Conservation (phyloP, 2,888 invertebrate species). For the Abrostola tripartita region DNA sequence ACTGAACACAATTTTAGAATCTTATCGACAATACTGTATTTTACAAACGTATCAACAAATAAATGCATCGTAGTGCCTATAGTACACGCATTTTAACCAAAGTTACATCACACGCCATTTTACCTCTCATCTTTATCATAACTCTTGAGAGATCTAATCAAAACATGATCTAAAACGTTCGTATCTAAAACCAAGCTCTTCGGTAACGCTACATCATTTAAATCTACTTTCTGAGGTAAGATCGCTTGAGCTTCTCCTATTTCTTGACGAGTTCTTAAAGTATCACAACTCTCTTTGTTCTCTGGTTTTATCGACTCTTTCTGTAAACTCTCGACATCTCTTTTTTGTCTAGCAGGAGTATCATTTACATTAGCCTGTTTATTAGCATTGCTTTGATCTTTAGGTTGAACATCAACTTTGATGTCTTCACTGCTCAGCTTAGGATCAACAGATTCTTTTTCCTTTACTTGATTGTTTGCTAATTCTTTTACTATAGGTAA, state of each 20-base stretch:
- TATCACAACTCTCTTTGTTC: slow-evolving; percentile 74
- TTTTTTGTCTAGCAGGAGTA: slow-evolving; percentile 67
- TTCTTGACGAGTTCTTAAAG: slow-evolving; percentile 51
- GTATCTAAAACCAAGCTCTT: slow-evolving; percentile 67
- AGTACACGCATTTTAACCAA: slow-evolving; percentile 19
- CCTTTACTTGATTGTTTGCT: slow-evolving; percentile 44
- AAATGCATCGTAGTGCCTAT: slow-evolving; percentile 49
- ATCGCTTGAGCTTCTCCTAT: slow-evolving; percentile 45
- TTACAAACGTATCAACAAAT: slow-evolving; percentile 47
- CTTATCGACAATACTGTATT: slow-evolving; percentile 30
- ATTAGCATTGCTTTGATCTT: slow-evolving; percentile 38
- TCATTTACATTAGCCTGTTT: slow-evolving; percentile 38
- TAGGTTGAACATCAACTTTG: slow-evolving; percentile 36
- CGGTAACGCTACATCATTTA: slow-evolving; percentile 56
- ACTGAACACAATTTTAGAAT: slow-evolving; percentile 13
- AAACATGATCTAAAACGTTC: slow-evolving; percentile 64
- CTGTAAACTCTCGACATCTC: slow-evolving; percentile 77
- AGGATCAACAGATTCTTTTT: slow-evolving; percentile 18
- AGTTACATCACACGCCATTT: slow-evolving; percentile 30
- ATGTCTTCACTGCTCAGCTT: slow-evolving; percentile 38
- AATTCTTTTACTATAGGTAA: slow-evolving; percentile 67
- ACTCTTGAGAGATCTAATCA: slow-evolving; percentile 77
- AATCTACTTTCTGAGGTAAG: slow-evolving; percentile 51
- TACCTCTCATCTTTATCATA: slow-evolving; percentile 64
- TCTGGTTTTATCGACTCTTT: slow-evolving; percentile 65